Percentiles rank a stretch among this genome's conserved stretches.
Evolutionary conservation across 2,113 vertebrate genomes (phyloP).

Genomic region (Grus americana): DNA sequence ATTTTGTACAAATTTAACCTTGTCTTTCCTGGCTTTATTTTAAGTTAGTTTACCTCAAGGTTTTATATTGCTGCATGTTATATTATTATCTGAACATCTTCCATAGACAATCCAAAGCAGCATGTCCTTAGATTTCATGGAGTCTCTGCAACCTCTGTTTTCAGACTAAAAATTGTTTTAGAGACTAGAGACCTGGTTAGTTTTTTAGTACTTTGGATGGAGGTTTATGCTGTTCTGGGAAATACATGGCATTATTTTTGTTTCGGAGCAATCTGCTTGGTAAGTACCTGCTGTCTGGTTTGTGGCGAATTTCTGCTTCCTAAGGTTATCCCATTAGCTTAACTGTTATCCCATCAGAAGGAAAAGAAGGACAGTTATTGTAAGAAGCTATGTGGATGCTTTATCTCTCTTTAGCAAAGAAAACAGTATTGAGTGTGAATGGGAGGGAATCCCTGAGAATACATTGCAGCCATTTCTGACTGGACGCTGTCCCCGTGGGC

Average conservation of each 20-base stretch:
- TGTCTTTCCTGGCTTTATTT: not conserved
- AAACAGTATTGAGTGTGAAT: not conserved
- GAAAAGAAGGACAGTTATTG: not conserved
- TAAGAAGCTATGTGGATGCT: not conserved
- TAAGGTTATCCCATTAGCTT: slow-evolving; percentile 30
- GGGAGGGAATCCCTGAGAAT: not conserved
- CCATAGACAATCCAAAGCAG: not conserved
- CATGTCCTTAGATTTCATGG: not conserved
- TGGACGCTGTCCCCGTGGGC: not conserved
- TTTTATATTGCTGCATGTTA: not conserved
- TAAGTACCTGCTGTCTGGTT: not conserved
- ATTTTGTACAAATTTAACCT: not conserved
- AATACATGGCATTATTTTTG: not conserved
- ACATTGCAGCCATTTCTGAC: not conserved
- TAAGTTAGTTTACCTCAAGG: not conserved
- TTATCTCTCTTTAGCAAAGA: not conserved
- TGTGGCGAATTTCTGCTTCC: not conserved
- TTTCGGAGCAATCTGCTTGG: slow-evolving; percentile 12
- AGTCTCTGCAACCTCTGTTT: not conserved
- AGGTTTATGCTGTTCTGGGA: not conserved
- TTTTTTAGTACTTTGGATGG: not conserved
- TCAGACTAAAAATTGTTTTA: not conserved
- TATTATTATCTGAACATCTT: not conserved
- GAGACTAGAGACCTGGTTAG: not conserved
- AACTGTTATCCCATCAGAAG: not conserved